Percentiles rank a stretch among this genome's conserved stretches.
These are phyloP conservation scores for Eucidaris tribuloides DNA, from an alignment of 35 echinoderm and acorn worm species.

Conservation along the genomic window DNA sequence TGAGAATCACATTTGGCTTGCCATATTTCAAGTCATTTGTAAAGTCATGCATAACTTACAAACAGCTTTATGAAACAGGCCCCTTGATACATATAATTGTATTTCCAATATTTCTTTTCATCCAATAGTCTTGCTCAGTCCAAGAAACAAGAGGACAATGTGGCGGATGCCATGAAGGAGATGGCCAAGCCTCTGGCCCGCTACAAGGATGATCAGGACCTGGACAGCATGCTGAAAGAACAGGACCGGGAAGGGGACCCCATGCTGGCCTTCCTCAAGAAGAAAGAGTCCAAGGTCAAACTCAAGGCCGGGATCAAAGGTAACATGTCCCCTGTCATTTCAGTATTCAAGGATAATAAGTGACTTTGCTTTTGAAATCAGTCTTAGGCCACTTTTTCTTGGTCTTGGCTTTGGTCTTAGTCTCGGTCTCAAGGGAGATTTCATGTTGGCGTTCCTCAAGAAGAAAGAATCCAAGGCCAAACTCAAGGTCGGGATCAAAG, in stretches of 20 bases:
- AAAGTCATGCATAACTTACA: no score
- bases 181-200: constrained; percentile 92
- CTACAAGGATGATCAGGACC: constrained; percentile 73
- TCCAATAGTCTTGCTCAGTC: constrained; percentile 66
- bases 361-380: no score
- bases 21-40: no score
- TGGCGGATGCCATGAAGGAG: constrained; percentile 64
- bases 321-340: no score
- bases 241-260: constrained; percentile 90
- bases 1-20: no score
- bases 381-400: no score
- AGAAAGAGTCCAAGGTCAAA: constrained; percentile 69
- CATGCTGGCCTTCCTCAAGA: constrained; percentile 92
- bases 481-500: constrained; percentile 51
- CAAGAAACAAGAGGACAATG: constrained; percentile 16
- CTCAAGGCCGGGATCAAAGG: constrained; percentile 72
- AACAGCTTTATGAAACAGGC: no score
- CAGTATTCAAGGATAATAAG: no score
- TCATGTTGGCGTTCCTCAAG: constrained; percentile 78
- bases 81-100: no score
- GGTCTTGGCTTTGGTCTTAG: no score
- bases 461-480: constrained; percentile 70
- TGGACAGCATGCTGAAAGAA: constrained; percentile 85
- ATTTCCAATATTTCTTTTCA: not conserved
- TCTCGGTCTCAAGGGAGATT: no score